Base-by-base conservation (phyloP, 2,888 invertebrate genomes). In the Acleris emargana region DNA sequence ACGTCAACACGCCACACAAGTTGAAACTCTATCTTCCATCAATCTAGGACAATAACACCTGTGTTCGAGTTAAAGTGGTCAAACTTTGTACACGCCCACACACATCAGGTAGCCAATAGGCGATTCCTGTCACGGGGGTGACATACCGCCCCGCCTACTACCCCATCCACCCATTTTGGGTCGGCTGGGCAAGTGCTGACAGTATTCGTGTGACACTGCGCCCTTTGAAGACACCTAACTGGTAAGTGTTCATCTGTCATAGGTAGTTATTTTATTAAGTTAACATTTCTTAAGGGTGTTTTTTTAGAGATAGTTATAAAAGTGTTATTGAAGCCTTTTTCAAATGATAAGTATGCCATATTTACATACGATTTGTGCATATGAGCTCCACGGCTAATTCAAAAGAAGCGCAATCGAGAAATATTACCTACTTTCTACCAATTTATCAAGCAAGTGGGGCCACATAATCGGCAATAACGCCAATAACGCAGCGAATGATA, bases 71-170 rank as follows among this genome's bases (percentile, higher is more conserved):
- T 74, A 75, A 69, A 77, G 73, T 83, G 77, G 81, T 77, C 71
- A 78, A 17, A 17, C 66, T 53, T 42, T 55, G 50, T 72, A 54
- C 73, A 81, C 86, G 85, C 83, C 80, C 71, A 67, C 72, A 64
- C 55, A 58, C 67, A 67, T 72, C 69, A 67, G 13, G 17, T 25
- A 60, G 22, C 88, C 87, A 86, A 86, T 85, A 69, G 70, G 69
- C 70, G 59, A 52, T 52, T 50, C 67, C 58, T 59, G 67, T 59
- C 45, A 62, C 67, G 72, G 76, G 83, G 77, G 74, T 77, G 72
- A 71, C 72, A 68, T 64, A 18, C 73, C 62, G 83, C 82, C 72
- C 84, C 86, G 84, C 85, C 86, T 73, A 69, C 70, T 61, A 60
- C 51, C 32, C 57, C 67, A 63, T 52, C 78, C 77, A 72, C 79